Percentiles rank a stretch among this genome's conserved stretches.
Conservation (phyloP, 2,797 vertebrate genomes). For the Anisognathus igniventris region DNA sequence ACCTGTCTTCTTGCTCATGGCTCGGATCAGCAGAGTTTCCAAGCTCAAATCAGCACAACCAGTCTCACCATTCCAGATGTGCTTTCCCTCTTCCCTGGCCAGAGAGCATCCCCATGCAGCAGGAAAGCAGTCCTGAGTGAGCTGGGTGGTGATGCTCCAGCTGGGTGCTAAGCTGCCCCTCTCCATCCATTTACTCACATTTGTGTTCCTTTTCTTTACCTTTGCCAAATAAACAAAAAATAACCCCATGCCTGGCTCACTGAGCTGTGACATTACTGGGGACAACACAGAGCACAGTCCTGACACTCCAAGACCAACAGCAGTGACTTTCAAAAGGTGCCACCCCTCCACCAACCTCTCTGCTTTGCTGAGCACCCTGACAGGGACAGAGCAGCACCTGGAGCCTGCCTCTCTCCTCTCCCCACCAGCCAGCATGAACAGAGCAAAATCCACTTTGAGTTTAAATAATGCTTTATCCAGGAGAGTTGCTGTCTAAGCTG, state of each 20-base stretch:
- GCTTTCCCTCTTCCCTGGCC: neutral
- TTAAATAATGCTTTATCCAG: neutral
- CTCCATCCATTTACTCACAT: neutral
- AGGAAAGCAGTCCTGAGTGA: neutral
- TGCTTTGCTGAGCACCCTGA: neutral
- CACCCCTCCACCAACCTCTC: neutral
- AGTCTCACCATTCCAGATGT: neutral
- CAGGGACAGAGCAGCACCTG: neutral
- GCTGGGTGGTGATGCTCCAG: neutral
- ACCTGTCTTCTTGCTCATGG: neutral
- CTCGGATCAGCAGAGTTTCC: neutral
- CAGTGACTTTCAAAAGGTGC: neutral
- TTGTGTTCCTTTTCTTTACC: neutral
- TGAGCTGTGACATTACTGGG: neutral
- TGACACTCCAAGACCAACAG: neutral
- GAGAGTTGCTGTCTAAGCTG: neutral
- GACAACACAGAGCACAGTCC: neutral
- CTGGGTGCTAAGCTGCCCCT: neutral
- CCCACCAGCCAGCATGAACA: fast-evolving
- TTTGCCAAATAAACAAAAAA: neutral
- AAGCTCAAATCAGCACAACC: neutral
- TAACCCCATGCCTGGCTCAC: neutral
- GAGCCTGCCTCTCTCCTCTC: neutral
- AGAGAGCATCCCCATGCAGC: neutral
- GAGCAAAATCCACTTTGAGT: neutral